A percentile compares a stretch with the other conserved stretches of the same genome.
phyloP scores from a whole-genome alignment of 2,113 vertebrate genomes.

The Climacteris rufus region DNA sequence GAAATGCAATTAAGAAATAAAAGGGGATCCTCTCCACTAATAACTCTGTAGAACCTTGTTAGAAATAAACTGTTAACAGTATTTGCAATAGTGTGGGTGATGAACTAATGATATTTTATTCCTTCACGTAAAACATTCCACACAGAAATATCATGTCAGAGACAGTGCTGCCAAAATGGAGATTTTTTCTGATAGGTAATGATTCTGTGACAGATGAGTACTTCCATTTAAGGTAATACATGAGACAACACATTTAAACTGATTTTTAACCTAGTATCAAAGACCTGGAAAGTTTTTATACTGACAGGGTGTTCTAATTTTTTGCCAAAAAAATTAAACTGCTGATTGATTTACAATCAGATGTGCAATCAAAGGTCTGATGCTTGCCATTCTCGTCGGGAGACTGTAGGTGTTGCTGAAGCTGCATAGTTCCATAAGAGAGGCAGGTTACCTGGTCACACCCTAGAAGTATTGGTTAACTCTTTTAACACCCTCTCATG shows the following conservation, averaged over 20 bases:
- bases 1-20: neutral
- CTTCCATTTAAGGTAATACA: neutral
- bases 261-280: neutral
- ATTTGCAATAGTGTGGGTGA: neutral
- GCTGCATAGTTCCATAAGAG: slow-evolving; percentile 35
- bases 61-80: neutral
- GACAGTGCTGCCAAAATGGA: neutral
- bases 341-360: neutral
- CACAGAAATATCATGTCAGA: neutral
- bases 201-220: neutral
- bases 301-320: neutral
- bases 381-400: slow-evolving; percentile 43
- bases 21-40: neutral
- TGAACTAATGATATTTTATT: neutral
- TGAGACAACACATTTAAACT: neutral
- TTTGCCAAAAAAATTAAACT: neutral
- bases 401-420: slow-evolving; percentile 73
- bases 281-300: neutral
- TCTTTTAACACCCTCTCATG: slow-evolving; percentile 4
- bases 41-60: neutral
- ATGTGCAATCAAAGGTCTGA: neutral
- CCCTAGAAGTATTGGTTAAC: neutral
- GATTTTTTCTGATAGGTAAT: neutral
- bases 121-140: neutral
- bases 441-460: neutral